phyloP scores from a whole-genome alignment of 2,113 vertebrate genomes.

The Kryptolebias marmoratus region DNA sequence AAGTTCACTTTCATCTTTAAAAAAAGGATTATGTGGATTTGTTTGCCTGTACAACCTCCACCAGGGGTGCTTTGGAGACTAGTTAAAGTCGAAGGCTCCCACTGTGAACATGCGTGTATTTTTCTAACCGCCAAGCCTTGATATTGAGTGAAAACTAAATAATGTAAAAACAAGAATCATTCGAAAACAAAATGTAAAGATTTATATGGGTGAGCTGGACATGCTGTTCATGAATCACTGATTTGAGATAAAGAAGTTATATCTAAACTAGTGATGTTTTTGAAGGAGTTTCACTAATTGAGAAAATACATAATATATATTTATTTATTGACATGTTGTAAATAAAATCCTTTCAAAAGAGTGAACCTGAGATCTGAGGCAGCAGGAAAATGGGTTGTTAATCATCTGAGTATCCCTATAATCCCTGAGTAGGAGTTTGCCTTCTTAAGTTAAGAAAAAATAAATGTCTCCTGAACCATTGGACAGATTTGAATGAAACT shows the following conservation, averaged over 20 bases:
- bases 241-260: neutral
- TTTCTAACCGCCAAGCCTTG: conserved; percentile 2
- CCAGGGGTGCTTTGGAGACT: neutral
- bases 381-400: neutral
- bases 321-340: no score
- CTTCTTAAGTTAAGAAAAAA: no score
- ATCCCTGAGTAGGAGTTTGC: no score
- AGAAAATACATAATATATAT: no score
- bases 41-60: neutral
- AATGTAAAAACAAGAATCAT: neutral
- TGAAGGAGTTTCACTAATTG: no score
- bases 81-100: neutral
- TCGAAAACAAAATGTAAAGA: neutral
- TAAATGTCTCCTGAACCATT: no score
- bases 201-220: neutral
- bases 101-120: conserved; percentile 2
- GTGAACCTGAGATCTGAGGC: neutral
- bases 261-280: no score
- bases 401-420: neutral
- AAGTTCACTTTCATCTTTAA: conserved; percentile 8
- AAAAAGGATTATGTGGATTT: conserved; percentile 7
- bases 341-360: neutral
- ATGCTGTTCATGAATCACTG: conserved; percentile 2
- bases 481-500: no score
- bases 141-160: conserved; percentile 3